These are phyloP conservation scores for Macrosteles quadrilineatus DNA, from an alignment of 1,140 invertebrate species.

Conservation along the genomic window DNA sequence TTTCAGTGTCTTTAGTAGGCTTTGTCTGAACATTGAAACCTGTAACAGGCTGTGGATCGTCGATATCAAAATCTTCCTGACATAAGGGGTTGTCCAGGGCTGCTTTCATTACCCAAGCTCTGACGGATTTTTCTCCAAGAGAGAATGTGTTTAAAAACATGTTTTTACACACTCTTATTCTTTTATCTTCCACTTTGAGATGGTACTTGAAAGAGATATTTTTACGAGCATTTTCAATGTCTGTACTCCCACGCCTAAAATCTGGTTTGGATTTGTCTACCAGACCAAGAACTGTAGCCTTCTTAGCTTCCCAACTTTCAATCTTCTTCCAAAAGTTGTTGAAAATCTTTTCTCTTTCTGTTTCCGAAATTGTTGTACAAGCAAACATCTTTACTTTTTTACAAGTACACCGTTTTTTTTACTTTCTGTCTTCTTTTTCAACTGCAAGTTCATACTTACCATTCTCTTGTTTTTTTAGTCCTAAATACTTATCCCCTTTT, in stretches of 20 bases:
- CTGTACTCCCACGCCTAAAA: neutral
- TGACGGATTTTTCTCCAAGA: conserved; percentile 17
- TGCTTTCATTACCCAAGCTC: conserved; percentile 11
- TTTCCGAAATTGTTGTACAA: neutral
- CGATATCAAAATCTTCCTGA: neutral
- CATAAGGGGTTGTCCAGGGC: neutral
- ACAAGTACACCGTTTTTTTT: neutral
- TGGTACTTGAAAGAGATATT: conserved; percentile 2
- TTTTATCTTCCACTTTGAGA: conserved; percentile 10
- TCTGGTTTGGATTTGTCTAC: neutral
- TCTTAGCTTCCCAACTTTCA: conserved; percentile 5
- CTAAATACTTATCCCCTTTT: conserved; percentile 38
- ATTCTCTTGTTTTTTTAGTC: conserved; percentile 29
- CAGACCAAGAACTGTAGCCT: neutral
- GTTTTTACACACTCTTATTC: conserved; percentile 18
- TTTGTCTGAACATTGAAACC: neutral
- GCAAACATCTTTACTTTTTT: conserved; percentile 10
- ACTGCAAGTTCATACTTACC: conserved; percentile 26
- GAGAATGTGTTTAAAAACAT: conserved; percentile 24
- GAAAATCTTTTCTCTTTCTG: neutral
- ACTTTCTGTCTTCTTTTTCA: neutral
- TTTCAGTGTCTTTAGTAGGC: neutral
- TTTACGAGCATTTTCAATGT: conserved; percentile 16
- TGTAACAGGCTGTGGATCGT: neutral
- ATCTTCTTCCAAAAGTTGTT: conserved; percentile 15